Evolutionary conservation across 2,888 invertebrate species (phyloP).

Genomic region (Phlogophora meticulosa): DNA sequence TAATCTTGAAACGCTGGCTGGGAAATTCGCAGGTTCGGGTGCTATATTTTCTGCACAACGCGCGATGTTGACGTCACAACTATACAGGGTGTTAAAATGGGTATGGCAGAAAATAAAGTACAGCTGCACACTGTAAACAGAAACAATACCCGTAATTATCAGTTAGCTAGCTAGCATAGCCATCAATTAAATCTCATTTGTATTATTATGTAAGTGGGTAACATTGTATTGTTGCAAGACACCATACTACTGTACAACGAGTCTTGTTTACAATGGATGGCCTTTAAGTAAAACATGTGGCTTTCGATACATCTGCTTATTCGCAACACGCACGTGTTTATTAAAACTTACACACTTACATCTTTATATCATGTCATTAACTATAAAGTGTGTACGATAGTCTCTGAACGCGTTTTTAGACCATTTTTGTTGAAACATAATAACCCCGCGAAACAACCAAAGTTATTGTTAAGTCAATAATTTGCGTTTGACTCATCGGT

Average conservation of each 20-base stretch:
- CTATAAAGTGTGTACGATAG: slow-evolving; percentile 34
- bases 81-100: slow-evolving; percentile 16
- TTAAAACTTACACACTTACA: slow-evolving; percentile 56
- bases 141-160: slow-evolving; percentile 33
- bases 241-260: slow-evolving; percentile 41
- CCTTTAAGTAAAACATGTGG: slow-evolving; percentile 79
- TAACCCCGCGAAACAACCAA: slow-evolving; percentile 17
- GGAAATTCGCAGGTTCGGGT: background rate
- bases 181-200: slow-evolving; percentile 51
- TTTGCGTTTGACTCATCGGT: slow-evolving; percentile 5
- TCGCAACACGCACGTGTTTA: slow-evolving; percentile 73
- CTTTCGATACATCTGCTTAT: slow-evolving; percentile 78
- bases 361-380: slow-evolving; percentile 42
- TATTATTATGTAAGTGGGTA: slow-evolving; percentile 55
- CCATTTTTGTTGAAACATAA: slow-evolving; percentile 1
- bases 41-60: background rate
- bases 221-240: slow-evolving; percentile 49
- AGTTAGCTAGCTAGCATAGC: slow-evolving; percentile 25
- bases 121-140: slow-evolving; percentile 17
- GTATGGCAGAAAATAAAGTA: background rate
- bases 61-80: background rate
- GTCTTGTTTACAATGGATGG: slow-evolving; percentile 72
- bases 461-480: slow-evolving; percentile 21
- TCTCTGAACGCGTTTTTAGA: background rate
- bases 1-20: background rate